Evolutionary conservation across 2,797 vertebrate species (phyloP), one percentile per base, ranked within the genome.

Genomic region (Rhinophrynus dorsalis): DNA sequence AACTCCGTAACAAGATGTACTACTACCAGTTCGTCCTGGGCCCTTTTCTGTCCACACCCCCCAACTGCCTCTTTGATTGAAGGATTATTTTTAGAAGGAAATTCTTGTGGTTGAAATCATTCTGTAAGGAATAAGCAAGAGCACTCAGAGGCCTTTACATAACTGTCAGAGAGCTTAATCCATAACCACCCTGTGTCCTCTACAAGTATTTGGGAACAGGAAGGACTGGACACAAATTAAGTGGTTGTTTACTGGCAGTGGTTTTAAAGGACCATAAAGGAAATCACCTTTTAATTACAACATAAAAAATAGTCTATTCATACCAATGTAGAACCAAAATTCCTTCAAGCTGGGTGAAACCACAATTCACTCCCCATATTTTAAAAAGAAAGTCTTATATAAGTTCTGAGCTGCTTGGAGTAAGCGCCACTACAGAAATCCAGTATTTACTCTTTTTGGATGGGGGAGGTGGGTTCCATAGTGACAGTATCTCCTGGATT

Each of bases 11-110:
- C n/a, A n/a, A n/a, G n/a, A n/a, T n/a, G n/a, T 37, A 66, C 26
- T 13, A 17, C 44, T 35, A 64, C 27, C 45, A 10, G 40, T 51
- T 10, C 40, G 57, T 73, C 60, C 15, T 42, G 27, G 38, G 27
- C 45, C 37, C 13, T 33, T n/a, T 51, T 40, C 54, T 52, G 26
- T 55, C 61, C 69, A 44, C 21, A 37, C 42, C 30, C 27, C 42
- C 45, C 61, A 61, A 57, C 55, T 27, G n/a, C n/a, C n/a, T 40
- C 32, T 51, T 45, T 73, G 70, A 73, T 66, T 66, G 60, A 45
- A 20, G 51, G 47, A 66, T 66, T 73, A 73, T 73, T 73, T 73
- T 67, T 73, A 73, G 62, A 73, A 73, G 62, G 55, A 73, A 66
- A 73, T 73, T 67, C 55, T 73, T 73, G 70, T 60, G 70, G 70